Evolutionary conservation across 2,113 vertebrate genomes (phyloP).

Genomic region (Bufo bufo): DNA sequence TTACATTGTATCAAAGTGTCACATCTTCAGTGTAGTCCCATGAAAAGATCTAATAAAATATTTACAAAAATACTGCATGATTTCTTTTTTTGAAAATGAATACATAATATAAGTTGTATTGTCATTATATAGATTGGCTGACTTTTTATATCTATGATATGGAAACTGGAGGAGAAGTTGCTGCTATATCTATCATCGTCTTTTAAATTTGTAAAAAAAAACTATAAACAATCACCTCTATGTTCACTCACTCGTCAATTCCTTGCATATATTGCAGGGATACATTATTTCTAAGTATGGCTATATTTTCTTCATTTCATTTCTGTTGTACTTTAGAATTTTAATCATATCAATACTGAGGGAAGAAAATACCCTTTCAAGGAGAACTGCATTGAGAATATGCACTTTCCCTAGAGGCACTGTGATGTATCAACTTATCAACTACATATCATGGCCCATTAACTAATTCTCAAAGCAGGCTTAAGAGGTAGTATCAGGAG

Average conservation of each 20-base stretch:
- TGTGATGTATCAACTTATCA: conserved; percentile 56
- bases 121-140: too few relatives aligned
- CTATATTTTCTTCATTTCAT: conserved; percentile 21
- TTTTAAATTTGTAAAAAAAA: too few relatives aligned
- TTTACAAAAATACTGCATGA: too few relatives aligned
- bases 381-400: conserved; percentile 26
- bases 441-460: conserved; percentile 34
- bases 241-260: not conserved
- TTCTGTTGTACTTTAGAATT: conserved; percentile 13
- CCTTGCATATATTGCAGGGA: not conserved
- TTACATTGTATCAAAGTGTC: too few relatives aligned
- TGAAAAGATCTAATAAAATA: too few relatives aligned
- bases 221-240: too few relatives aligned
- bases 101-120: too few relatives aligned
- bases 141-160: too few relatives aligned
- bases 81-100: too few relatives aligned
- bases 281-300: conserved; percentile 21
- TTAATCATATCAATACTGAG: conserved; percentile 26
- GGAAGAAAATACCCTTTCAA: conserved; percentile 41
- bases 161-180: too few relatives aligned
- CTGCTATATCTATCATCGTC: too few relatives aligned
- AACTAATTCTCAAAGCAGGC: conserved; percentile 50
- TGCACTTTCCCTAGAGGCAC: not conserved
- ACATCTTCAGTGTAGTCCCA: too few relatives aligned
- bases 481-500: conserved; percentile 50